These are phyloP conservation scores for Eristalis intricaria DNA, from an alignment of 2,888 invertebrate genomes.

Conservation along the genomic window DNA sequence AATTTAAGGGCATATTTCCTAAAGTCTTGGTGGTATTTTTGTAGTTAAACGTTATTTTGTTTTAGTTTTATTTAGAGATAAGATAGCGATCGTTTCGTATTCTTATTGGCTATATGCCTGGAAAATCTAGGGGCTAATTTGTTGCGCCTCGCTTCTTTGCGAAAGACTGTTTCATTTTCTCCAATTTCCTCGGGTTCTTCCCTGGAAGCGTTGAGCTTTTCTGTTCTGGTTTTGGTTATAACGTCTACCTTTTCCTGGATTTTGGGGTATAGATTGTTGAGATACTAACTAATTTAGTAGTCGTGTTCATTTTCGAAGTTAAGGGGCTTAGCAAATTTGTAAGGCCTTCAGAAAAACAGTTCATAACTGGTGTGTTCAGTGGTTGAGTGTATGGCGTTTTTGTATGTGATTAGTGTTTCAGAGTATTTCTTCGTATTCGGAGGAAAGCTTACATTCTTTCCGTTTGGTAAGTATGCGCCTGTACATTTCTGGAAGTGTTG, in stretches of 20 bases:
- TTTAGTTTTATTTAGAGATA: constrained; percentile 51
- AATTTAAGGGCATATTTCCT: no score
- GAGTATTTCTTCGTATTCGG: background rate
- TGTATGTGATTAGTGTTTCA: no score
- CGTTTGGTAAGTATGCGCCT: background rate
- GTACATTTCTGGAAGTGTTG: background rate
- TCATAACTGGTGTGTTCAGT: no score
- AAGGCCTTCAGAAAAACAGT: no score
- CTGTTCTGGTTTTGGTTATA: no score
- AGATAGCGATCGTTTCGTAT: constrained; percentile 45
- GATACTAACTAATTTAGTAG: no score
- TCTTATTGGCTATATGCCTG: constrained; percentile 44
- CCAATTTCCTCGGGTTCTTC: constrained; percentile 25
- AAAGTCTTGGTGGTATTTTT: background rate
- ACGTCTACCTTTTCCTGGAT: no score
- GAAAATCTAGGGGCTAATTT: constrained; percentile 44
- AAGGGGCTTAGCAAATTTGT: no score
- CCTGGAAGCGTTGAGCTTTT: no score
- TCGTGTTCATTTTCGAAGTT: no score
- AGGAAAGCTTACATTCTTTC: background rate
- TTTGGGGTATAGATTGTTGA: no score
- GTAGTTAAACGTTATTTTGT: constrained; percentile 18
- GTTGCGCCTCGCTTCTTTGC: constrained; percentile 52
- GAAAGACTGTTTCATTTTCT: constrained; percentile 39
- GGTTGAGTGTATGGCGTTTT: no score